A percentile compares a stretch with the other conserved stretches of the same genome.
Evolutionary conservation across 2,797 vertebrate species (phyloP).

Genomic region (Mus minutoides): DNA sequence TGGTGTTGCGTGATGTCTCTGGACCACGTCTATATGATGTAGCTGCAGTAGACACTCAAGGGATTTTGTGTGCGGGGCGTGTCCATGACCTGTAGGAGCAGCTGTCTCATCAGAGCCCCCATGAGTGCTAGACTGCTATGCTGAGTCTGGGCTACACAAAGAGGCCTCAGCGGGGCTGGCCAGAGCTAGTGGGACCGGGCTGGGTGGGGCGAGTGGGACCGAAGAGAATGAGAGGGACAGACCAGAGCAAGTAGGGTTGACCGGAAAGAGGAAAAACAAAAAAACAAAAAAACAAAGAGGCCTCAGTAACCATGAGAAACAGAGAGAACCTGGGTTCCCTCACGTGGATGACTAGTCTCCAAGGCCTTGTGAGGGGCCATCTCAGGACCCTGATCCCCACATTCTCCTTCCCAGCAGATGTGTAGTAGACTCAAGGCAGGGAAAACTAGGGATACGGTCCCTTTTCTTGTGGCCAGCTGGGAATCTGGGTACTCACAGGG

Average conservation of each 20-base stretch:
- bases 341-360: accelerated
- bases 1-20: background rate
- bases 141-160: accelerated
- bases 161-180: background rate
- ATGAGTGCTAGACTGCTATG: accelerated
- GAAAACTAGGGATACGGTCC: background rate
- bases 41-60: accelerated
- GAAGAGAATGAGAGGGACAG: too few species aligned
- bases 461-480: background rate
- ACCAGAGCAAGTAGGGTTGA: too few species aligned
- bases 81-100: background rate
- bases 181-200: too few species aligned
- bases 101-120: background rate
- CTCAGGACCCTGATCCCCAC: background rate
- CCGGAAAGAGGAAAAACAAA: too few species aligned
- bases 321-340: background rate
- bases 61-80: background rate
- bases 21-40: background rate
- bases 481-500: background rate
- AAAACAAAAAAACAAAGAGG: too few species aligned
- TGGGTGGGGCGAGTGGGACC: too few species aligned
- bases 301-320: background rate
- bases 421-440: background rate
- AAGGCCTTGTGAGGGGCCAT: background rate
- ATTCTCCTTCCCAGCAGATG: background rate